Evolutionary conservation across 2,113 vertebrate genomes (phyloP).

Genomic region (Cheirogaleus medius): DNA sequence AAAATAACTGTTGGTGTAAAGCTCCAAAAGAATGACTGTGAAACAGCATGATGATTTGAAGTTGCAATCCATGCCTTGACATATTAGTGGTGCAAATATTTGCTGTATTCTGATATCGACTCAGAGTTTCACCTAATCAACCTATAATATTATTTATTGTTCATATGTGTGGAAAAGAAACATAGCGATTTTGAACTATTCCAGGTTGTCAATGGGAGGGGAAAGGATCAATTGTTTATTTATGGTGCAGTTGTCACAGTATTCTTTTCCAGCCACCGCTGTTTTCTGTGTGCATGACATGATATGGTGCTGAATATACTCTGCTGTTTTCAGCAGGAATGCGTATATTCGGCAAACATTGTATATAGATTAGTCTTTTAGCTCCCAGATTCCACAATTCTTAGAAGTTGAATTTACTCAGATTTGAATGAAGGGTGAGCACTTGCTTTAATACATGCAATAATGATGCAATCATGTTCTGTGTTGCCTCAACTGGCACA

Average conservation of each 20-base stretch:
- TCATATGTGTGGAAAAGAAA: not conserved
- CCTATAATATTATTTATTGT: not conserved
- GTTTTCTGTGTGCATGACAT: constrained; percentile 38
- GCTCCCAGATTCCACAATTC: constrained; percentile 40
- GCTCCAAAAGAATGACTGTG: not conserved
- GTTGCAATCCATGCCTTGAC: not conserved
- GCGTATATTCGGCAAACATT: constrained; percentile 52
- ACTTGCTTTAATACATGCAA: constrained; percentile 43
- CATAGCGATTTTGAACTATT: not conserved
- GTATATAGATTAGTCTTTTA: constrained; percentile 67
- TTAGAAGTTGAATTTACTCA: constrained; percentile 41
- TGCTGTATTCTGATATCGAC: not conserved
- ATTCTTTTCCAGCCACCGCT: not conserved
- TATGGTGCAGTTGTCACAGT: constrained; percentile 1
- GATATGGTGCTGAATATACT: not conserved
- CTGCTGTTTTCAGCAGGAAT: constrained; percentile 42
- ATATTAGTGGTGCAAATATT: not conserved
- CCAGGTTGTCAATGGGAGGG: not conserved
- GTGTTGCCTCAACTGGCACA: constrained; percentile 48
- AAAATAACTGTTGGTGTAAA: not conserved
- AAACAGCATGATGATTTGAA: not conserved
- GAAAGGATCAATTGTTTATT: not conserved
- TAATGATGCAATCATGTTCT: constrained; percentile 13
- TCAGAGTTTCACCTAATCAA: not conserved
- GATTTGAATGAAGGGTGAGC: constrained; percentile 52